Evolutionary conservation across 35 echinoderm and acorn worm species (phyloP).

Genomic region (Nesometra sesokonis): DNA sequence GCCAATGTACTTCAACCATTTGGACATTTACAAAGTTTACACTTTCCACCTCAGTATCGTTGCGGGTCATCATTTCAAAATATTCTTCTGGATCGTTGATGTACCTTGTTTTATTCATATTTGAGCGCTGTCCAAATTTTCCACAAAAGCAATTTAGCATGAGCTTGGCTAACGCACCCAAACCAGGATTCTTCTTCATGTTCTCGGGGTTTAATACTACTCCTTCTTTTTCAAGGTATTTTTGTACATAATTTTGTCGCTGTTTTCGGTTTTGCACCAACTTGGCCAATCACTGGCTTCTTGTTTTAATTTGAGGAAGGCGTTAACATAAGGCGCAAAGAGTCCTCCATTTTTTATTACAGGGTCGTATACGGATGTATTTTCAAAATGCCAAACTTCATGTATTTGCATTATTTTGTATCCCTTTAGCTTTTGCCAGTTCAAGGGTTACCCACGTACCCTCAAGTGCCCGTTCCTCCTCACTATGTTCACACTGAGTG

Average conservation of each 20-base stretch:
- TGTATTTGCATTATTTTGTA: conserved; percentile 1
- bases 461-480: too few species aligned
- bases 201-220: too few species aligned
- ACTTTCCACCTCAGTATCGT: neutral
- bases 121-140: conserved; percentile 38
- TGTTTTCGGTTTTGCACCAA: conserved; percentile 1
- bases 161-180: conserved; percentile 15
- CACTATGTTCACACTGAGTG: neutral
- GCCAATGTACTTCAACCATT: too few species aligned
- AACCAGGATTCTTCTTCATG: too few species aligned
- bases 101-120: conserved; percentile 15
- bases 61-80: neutral
- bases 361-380: too few species aligned
- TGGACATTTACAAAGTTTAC: conserved; percentile 9
- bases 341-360: neutral
- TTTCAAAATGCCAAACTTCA: conserved; percentile 24
- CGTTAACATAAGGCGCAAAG: too few species aligned
- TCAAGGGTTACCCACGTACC: too few species aligned
- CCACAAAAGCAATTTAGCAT: conserved; percentile 44
- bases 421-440: conserved; percentile 9
- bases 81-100: neutral
- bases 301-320: conserved; percentile 19
- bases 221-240: neutral
- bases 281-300: conserved; percentile 14
- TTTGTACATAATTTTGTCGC: conserved; percentile 10